Percentiles rank a stretch among this genome's conserved stretches.
Conservation (phyloP, 1,140 invertebrate species). For the Papilio xuthus region DNA sequence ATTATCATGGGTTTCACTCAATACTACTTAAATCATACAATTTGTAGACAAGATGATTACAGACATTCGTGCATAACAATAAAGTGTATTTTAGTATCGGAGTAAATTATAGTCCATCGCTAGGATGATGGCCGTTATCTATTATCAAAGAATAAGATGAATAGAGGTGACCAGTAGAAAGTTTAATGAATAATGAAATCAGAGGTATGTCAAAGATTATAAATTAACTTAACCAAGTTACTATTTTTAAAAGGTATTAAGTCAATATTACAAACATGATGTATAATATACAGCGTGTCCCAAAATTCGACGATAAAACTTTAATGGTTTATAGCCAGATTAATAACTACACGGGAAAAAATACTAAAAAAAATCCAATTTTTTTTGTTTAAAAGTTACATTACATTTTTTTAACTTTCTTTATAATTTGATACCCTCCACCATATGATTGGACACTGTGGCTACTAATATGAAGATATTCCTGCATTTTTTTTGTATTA, state of each 20-base stretch:
- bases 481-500: too few species aligned
- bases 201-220: not conserved
- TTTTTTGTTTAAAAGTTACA: too few species aligned
- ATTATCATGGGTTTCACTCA: slow-evolving; percentile 19
- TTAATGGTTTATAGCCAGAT: too few species aligned
- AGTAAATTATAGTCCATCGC: slow-evolving; percentile 4
- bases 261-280: too few species aligned
- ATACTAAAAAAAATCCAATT: too few species aligned
- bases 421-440: too few species aligned
- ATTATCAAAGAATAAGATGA: not conserved
- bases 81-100: slow-evolving; percentile 8
- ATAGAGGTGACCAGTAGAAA: slow-evolving; percentile 3
- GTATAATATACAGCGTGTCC: too few species aligned
- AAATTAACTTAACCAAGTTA: not conserved
- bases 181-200: not conserved
- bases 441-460: too few species aligned
- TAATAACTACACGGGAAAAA: too few species aligned
- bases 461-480: too few species aligned
- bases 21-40: slow-evolving; percentile 9
- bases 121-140: not conserved
- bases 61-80: not conserved
- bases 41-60: slow-evolving; percentile 11
- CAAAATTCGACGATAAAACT: too few species aligned
- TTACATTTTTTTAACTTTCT: too few species aligned
- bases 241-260: not conserved